phyloP scores from a whole-genome alignment of 2,113 vertebrate genomes.

The Neotoma lepida region DNA sequence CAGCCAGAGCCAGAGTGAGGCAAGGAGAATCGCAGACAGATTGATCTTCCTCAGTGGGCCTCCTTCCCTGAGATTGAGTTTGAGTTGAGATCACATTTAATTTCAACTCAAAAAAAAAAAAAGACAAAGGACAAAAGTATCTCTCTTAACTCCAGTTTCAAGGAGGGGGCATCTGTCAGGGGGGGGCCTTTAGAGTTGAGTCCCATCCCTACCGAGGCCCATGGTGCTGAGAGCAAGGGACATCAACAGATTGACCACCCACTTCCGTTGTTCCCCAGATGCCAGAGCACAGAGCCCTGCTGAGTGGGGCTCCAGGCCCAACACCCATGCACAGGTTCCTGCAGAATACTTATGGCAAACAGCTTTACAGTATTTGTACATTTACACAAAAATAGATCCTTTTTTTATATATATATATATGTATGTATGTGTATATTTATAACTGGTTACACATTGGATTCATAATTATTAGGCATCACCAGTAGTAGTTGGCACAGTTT shows the following conservation, averaged over 20 bases:
- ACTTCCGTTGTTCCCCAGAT: not conserved
- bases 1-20: not conserved
- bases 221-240: accelerated
- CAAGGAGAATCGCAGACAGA: not conserved
- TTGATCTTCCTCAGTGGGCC: slow-evolving; percentile 24
- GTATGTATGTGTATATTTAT: slow-evolving; percentile 84
- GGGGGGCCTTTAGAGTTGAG: not conserved
- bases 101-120: slow-evolving; percentile 50
- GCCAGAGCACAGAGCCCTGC: not conserved
- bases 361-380: slow-evolving; percentile 84
- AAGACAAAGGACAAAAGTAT: not conserved
- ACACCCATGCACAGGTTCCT: slow-evolving; percentile 53
- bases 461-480: slow-evolving; percentile 79
- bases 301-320: not conserved
- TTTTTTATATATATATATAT: slow-evolving; percentile 81
- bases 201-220: not conserved
- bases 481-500: slow-evolving; percentile 79
- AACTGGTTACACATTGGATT: slow-evolving; percentile 80
- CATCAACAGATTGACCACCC: not conserved
- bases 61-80: slow-evolving; percentile 75
- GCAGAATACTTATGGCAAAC: slow-evolving; percentile 80
- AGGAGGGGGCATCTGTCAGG: not conserved
- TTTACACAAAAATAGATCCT: slow-evolving; percentile 88
- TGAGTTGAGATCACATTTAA: slow-evolving; percentile 58
- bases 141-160: not conserved